A percentile compares a stretch with the other conserved stretches of the same genome.
These are phyloP conservation scores for Steinernema khuongi DNA, from an alignment of 1,140 invertebrate genomes.

Conservation along the genomic window DNA sequence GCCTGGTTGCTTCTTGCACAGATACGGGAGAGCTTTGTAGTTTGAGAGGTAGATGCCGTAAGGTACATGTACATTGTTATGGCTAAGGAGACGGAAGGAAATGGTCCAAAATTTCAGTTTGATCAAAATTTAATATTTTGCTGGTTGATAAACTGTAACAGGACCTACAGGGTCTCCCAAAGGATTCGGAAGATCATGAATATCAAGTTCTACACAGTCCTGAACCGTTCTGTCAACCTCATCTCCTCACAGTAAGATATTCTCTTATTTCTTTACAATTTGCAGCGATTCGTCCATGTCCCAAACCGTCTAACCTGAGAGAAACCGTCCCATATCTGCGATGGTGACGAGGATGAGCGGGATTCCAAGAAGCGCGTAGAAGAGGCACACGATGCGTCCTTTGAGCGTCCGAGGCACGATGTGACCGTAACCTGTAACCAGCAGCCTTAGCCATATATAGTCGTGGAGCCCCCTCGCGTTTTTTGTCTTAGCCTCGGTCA, in stretches of 20 bases:
- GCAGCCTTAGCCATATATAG: background rate
- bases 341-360: conserved; percentile 64
- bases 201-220: too few species aligned
- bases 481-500: conserved; percentile 4
- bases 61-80: background rate
- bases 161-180: too few species aligned
- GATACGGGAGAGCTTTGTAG: background rate
- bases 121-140: too few species aligned
- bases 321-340: conserved; percentile 62
- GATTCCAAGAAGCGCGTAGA: conserved; percentile 63
- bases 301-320: too few species aligned
- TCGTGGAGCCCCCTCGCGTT: background rate
- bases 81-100: background rate
- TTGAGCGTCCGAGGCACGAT: conserved; percentile 63
- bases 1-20: background rate
- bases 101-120: too few species aligned
- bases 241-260: too few species aligned
- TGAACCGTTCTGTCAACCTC: too few species aligned
- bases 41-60: conserved; percentile 9
- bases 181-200: too few species aligned
- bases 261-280: background rate
- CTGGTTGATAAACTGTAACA: too few species aligned
- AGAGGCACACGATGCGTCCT: conserved; percentile 62
- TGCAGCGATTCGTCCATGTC: background rate
- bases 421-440: conserved; percentile 61